Evolutionary conservation across 2,113 vertebrate species (phyloP), one percentile per base, ranked within the genome.

Genomic region (Cebus imitator): DNA sequence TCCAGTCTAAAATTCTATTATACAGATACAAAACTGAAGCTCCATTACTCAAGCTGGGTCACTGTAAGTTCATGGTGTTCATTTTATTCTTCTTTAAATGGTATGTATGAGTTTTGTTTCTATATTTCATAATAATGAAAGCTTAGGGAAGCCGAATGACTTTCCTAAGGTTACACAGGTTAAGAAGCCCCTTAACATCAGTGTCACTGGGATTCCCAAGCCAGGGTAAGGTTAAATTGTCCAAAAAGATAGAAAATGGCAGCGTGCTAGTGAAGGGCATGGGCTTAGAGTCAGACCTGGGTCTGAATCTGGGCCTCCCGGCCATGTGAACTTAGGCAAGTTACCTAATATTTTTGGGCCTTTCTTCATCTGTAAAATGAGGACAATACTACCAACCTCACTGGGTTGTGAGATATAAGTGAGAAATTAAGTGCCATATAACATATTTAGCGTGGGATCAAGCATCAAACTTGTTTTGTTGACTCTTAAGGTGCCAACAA

Each of bases 321-420:
- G 87, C 50, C 57, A n/a, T 12, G 40, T 80, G 37, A 85, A 84
- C 52, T 58, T 90, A 48, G 94, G 66, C n/a, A 68, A 91, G n/a
- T 61, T 92, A 90, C 30, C 73, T 81, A 94, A 91, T 23, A 89
- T 88, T 87, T 97, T 72, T 95, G 68, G 58, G 58, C n/a, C 30
- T 93, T 90, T 95, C 58, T 80, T 94, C 57, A 72, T 17, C 52
- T 45, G 9, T 75, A 86, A 88, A 94, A 90, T 35, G 11, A 92
- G 52, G 57, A 87, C 21, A 94, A 35, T 66, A 83, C 84, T 25
- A 50, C 1, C 9, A 43, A 58, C 61, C 70, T 79, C 52, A 58
- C 30, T 40, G 25, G 25, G 48, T 57, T 57, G 30, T 89, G 87
- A 78, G 78, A 84, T 43, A 18, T 50, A 83, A 70, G 18, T 43